These are phyloP conservation scores for Uromys caudimaculatus DNA, from an alignment of 2,797 vertebrate genomes.

Conservation along the genomic window DNA sequence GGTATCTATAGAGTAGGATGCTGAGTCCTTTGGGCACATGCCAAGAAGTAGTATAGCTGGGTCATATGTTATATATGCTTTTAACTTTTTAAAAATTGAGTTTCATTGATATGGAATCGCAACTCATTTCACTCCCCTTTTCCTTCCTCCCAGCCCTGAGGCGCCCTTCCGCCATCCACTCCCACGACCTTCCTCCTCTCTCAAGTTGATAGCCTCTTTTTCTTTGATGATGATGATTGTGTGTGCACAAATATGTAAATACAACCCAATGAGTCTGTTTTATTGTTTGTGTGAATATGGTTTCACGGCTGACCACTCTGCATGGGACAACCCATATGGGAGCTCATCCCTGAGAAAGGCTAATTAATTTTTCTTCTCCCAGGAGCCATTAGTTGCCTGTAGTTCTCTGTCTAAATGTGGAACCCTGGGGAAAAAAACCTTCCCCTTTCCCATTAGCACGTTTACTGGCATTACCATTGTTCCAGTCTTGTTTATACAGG, in stretches of 20 bases:
- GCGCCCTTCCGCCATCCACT: neutral
- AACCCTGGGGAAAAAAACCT: neutral
- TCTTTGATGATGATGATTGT: neutral
- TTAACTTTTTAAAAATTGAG: neutral
- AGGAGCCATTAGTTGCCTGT: neutral
- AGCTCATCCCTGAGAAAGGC: neutral
- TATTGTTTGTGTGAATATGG: neutral
- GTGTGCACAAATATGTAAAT: neutral
- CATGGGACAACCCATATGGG: neutral
- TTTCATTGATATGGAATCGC: neutral
- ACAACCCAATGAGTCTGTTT: neutral
- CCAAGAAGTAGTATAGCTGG: neutral
- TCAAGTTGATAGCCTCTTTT: neutral
- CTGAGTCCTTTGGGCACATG: neutral
- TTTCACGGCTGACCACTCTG: neutral
- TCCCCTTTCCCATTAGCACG: neutral
- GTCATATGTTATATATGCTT: neutral
- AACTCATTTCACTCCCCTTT: neutral
- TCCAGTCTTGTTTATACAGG: neutral
- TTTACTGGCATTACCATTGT: neutral
- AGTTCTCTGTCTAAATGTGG: neutral
- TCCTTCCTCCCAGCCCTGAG: neutral
- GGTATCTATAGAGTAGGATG: neutral
- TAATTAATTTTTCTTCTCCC: neutral
- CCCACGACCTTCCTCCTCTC: neutral